Percentiles rank a stretch among this genome's conserved stretches.
Evolutionary conservation across 2,888 invertebrate species (phyloP).

Genomic region (Campoplex nolae): DNA sequence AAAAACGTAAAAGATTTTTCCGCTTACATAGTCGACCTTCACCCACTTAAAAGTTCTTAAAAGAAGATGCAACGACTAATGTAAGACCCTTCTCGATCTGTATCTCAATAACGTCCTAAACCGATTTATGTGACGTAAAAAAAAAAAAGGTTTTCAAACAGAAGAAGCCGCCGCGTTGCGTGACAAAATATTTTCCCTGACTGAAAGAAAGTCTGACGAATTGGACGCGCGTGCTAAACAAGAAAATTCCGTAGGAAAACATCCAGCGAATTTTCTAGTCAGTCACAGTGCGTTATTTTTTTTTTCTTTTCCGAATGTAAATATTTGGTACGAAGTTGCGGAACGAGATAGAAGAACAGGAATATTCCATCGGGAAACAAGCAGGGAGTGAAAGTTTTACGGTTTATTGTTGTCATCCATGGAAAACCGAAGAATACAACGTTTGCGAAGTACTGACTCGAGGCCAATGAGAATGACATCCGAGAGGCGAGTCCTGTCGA

Average conservation of each 20-base stretch:
- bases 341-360: conserved; percentile 25
- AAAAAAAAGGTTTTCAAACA: conserved; percentile 23
- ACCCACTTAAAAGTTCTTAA: conserved; percentile 44
- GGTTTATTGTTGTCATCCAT: conserved; percentile 68
- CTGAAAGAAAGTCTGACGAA: conserved; percentile 66
- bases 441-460: conserved; percentile 28
- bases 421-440: conserved; percentile 14
- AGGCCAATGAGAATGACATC: conserved; percentile 17
- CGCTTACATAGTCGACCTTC: conserved; percentile 54
- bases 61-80: conserved; percentile 37
- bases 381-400: conserved; percentile 74
- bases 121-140: conserved; percentile 46
- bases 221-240: conserved; percentile 50
- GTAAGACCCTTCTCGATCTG: conserved; percentile 12
- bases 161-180: conserved; percentile 32
- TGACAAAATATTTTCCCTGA: conserved; percentile 66
- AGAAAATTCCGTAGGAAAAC: conserved; percentile 41
- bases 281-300: conserved; percentile 46
- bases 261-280: conserved; percentile 34
- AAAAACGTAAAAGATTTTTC: conserved; percentile 26
- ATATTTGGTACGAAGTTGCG: conserved; percentile 47
- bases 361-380: conserved; percentile 23
- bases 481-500: conserved; percentile 4
- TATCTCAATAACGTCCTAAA: conserved; percentile 41
- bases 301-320: conserved; percentile 37